phyloP scores from a whole-genome alignment of 1,140 invertebrate genomes.

The Diachasma alloeum region DNA sequence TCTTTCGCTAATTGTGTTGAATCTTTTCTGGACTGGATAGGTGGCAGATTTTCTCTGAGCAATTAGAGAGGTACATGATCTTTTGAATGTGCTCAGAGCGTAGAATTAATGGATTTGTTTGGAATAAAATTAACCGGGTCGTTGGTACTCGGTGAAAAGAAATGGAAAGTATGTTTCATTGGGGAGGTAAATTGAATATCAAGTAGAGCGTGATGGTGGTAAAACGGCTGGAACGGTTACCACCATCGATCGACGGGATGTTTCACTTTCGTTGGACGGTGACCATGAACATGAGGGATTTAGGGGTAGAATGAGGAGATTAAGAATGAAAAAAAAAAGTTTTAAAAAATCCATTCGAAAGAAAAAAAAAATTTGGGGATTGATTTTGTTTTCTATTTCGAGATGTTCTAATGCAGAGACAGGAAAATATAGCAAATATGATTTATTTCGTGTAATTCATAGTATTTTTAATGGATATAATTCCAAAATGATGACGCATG shows the following conservation, averaged over 20 bases:
- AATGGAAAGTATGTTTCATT: not conserved
- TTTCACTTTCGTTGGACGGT: not conserved
- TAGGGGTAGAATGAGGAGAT: not conserved
- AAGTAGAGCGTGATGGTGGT: not conserved
- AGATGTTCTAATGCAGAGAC: too few relatives aligned
- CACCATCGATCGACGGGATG: not conserved
- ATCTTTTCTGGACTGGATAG: not conserved
- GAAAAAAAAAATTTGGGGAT: too few relatives aligned
- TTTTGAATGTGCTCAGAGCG: not conserved
- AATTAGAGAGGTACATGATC: not conserved
- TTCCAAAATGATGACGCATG: too few relatives aligned
- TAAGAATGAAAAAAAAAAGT: too few relatives aligned
- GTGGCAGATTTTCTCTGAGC: not conserved
- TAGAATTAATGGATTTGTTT: not conserved
- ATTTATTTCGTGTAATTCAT: too few relatives aligned
- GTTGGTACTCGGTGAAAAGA: not conserved
- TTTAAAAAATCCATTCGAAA: too few relatives aligned
- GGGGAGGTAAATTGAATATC: not conserved
- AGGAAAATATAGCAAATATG: too few relatives aligned
- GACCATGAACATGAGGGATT: not conserved
- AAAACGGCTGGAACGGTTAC: not conserved
- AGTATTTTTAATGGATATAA: too few relatives aligned
- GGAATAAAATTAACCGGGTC: not conserved
- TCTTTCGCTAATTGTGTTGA: too few relatives aligned
- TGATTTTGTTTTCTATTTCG: too few relatives aligned